Percentiles rank a stretch among this genome's conserved stretches.
These are phyloP conservation scores for Phortica variegata DNA, from an alignment of 1,140 invertebrate species.

Conservation along the genomic window DNA sequence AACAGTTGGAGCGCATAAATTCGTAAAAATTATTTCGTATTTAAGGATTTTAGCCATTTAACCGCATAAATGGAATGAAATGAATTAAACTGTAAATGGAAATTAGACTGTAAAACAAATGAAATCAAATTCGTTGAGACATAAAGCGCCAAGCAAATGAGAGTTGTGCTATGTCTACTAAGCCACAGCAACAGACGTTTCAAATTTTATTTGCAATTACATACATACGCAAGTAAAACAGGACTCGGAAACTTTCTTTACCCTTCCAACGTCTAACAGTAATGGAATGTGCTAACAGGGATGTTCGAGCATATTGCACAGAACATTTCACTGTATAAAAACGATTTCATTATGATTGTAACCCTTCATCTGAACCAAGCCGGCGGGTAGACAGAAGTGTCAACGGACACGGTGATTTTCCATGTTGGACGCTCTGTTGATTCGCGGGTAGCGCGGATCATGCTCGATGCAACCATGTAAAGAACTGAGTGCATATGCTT, in stretches of 20 bases:
- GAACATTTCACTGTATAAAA: constrained; percentile 11
- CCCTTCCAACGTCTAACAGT: too few species aligned
- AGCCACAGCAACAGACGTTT: not conserved
- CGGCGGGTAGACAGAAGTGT: too few species aligned
- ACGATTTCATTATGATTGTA: constrained; percentile 22
- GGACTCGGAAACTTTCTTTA: too few species aligned
- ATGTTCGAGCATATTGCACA: constrained; percentile 3
- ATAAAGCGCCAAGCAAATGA: not conserved
- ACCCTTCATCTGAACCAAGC: constrained; percentile 16
- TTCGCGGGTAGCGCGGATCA: constrained; percentile 3
- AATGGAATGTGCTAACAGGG: too few species aligned
- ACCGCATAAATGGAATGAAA: constrained; percentile 6
- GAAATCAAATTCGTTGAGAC: too few species aligned
- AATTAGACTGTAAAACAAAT: constrained; percentile 12
- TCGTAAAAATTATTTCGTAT: constrained; percentile 17
- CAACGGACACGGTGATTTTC: constrained; percentile 8
- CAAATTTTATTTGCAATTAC: constrained; percentile 13
- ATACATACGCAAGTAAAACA: constrained; percentile 5
- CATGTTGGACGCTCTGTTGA: constrained; percentile 20
- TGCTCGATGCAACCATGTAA: constrained; percentile 19
- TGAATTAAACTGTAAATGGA: constrained; percentile 12
- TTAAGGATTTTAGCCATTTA: constrained; percentile 12
- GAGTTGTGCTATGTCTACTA: too few species aligned
- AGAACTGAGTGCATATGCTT: constrained; percentile 23
- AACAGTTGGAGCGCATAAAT: too few species aligned